Conservation (phyloP, 2,797 vertebrate species). For the Caiman crocodilus region DNA sequence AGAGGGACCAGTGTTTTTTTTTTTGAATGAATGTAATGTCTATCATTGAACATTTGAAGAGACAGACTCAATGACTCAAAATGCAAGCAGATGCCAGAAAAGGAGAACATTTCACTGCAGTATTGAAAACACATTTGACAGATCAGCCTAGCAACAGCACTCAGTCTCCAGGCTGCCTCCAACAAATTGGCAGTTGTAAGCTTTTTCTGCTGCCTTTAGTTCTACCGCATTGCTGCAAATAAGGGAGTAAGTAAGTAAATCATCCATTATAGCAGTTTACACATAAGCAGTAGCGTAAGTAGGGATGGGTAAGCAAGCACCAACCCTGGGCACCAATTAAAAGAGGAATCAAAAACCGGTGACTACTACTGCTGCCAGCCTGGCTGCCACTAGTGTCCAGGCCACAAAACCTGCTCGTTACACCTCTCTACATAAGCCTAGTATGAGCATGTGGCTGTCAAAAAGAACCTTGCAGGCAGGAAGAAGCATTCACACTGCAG, state of each 20-base stretch:
- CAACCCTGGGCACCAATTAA: too few species aligned
- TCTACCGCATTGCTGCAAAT: background rate
- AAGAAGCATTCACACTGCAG: conserved; percentile 52
- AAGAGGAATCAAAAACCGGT: too few species aligned
- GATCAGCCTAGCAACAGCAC: conserved; percentile 50
- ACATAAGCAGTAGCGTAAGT: background rate
- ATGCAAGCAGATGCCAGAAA: conserved; percentile 25
- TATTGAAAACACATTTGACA: conserved; percentile 9
- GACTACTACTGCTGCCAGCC: too few species aligned
- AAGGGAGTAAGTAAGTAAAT: conserved; percentile 40
- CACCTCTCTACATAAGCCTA: background rate
- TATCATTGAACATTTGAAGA: background rate
- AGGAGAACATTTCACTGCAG: conserved; percentile 28
- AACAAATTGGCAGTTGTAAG: background rate
- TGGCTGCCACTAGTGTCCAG: too few species aligned
- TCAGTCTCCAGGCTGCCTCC: conserved; percentile 42
- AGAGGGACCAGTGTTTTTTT: conserved; percentile 25
- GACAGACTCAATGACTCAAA: conserved; percentile 28
- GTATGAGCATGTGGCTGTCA: conserved; percentile 53
- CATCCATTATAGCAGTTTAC: conserved; percentile 4
- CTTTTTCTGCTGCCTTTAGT: conserved; percentile 17
- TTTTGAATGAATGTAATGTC: background rate
- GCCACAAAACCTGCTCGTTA: too few species aligned
- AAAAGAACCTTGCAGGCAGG: conserved; percentile 48
- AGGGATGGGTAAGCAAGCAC: too few species aligned